Percentiles rank a stretch among this genome's conserved stretches.
These are phyloP conservation scores for Xylocopa sonorina DNA, from an alignment of 1,140 invertebrate genomes.

Conservation along the genomic window DNA sequence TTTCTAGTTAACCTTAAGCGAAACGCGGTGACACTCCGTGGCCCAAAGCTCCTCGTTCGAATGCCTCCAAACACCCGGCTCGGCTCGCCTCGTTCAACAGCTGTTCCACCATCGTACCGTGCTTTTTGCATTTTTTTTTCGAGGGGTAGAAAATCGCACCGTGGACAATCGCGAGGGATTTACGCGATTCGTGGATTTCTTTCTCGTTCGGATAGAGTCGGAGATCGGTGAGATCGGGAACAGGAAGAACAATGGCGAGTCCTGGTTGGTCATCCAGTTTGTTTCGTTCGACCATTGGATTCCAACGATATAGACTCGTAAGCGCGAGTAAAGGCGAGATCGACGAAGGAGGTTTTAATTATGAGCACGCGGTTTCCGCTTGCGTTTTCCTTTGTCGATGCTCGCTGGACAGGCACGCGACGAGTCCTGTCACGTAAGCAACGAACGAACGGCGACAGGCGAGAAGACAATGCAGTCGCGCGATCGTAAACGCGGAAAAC, in stretches of 20 bases:
- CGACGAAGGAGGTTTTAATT: neutral
- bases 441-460: conserved; percentile 9
- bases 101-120: neutral
- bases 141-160: neutral
- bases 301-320: neutral
- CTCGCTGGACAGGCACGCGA: conserved; percentile 16
- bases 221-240: neutral
- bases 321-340: neutral
- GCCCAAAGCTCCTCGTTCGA: neutral
- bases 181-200: conserved; percentile 7
- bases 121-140: neutral
- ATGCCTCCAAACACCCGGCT: neutral
- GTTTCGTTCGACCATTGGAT: neutral
- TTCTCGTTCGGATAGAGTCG: neutral
- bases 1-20: too few species aligned
- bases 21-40: neutral
- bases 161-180: neutral
- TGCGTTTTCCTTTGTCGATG: conserved; percentile 34
- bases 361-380: conserved; percentile 35
- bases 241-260: conserved; percentile 10
- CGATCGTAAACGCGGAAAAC: conserved; percentile 17
- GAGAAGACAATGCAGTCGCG: conserved; percentile 46
- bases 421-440: conserved; percentile 46
- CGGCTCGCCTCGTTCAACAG: neutral
- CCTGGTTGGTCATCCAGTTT: neutral